Evolutionary conservation across 2,888 invertebrate species (phyloP), one percentile per base, ranked within the genome.

Genomic region (Acronicta aceris): DNA sequence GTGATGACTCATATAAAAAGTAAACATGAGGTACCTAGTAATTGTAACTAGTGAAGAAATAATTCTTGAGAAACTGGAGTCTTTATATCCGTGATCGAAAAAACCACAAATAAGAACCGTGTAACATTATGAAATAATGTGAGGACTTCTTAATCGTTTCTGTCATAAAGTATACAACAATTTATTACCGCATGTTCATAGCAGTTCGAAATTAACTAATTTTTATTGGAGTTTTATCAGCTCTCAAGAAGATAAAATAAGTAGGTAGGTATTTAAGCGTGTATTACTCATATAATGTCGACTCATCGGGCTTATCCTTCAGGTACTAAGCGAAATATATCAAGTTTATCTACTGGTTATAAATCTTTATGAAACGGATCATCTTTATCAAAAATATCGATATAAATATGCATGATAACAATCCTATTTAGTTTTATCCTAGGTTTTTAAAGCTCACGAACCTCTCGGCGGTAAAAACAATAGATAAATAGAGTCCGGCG

Each of bases 371-470:
- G 53, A 69, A 8, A 16, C 25, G 25, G 46, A 45, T 45, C 30
- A 43, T 70, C 42, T 52, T 74, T 70, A 74, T 69, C 75, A 38
- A 25, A 46, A 43, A 56, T 54, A 60, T 60, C 15, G 21, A n/a
- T 36, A 55, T 54, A 51, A 68, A 68, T 60, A 45, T 53, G 54
- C 47, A 59, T 47, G 47, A 48, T 74, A 68, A 17, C 30, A 43
- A 33, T 25, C 30, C n/a, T 53, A 17, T 36, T 65, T 49, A 9
- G 40, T 48, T 30, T 38, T 27, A 30, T 30, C 38, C 21, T 21
- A 21, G n/a, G 30, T 51, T 17, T 41, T 33, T 17, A 2, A 9
- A 41, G 16, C 30, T 30, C 30, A 30, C 9, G 10, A 9, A 17
- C 17, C 41, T 42, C 16, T 2, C 8, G 16, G 16, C 30, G 21